Conservation (phyloP, 2,113 vertebrate species). For the Colius striatus region DNA sequence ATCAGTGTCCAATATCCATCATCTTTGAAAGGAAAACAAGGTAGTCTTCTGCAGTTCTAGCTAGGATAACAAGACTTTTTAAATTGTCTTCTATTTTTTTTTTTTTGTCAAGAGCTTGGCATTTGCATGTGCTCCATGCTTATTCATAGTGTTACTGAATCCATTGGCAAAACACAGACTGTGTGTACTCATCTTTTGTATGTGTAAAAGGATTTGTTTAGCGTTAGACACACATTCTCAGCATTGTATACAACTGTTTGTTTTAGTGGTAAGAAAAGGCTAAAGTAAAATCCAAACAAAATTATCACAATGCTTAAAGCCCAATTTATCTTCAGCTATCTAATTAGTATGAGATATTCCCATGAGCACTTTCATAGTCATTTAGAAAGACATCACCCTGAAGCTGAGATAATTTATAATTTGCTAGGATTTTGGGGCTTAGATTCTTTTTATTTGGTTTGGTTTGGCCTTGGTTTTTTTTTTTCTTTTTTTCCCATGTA, state of each 20-base stretch:
- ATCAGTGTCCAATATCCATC: neutral
- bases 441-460: neutral
- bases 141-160: neutral
- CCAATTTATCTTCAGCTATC: neutral
- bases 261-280: neutral
- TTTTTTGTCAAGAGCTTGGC: neutral
- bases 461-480: no score
- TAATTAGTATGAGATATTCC: neutral
- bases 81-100: no score
- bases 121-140: neutral
- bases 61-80: neutral
- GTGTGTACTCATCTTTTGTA: neutral
- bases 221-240: constrained; percentile 3
- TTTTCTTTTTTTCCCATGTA: neutral
- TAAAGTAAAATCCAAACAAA: constrained; percentile 16
- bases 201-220: constrained; percentile 18
- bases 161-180: neutral
- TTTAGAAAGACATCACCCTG: neutral
- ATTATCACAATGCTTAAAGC: neutral
- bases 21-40: neutral
- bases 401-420: neutral
- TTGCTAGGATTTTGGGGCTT: neutral
- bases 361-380: neutral
- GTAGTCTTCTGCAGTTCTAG: neutral
- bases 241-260: neutral